These are phyloP conservation scores for Labeo catla DNA, from an alignment of 2,113 vertebrate species.

Conservation along the genomic window DNA sequence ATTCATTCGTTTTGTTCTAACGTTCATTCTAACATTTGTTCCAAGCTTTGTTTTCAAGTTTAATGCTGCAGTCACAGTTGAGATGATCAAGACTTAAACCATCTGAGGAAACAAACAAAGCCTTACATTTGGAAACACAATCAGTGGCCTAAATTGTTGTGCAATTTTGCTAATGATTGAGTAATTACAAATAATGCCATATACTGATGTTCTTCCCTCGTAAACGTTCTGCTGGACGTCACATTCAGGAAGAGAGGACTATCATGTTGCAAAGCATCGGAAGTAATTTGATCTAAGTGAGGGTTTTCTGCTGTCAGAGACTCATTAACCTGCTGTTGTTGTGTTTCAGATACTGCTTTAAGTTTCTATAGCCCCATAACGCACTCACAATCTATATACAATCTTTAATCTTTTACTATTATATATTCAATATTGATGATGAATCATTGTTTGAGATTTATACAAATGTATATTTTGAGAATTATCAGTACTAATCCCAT, in stretches of 20 bases:
- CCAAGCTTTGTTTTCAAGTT: neutral
- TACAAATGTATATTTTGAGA: too few relatives aligned
- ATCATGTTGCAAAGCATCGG: constrained; percentile 2
- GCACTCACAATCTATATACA: too few relatives aligned
- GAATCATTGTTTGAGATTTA: too few relatives aligned
- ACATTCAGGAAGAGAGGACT: neutral
- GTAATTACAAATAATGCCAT: neutral
- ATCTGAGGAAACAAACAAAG: constrained; percentile 4
- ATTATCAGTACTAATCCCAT: too few relatives aligned
- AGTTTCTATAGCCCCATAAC: neutral
- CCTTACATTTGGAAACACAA: neutral
- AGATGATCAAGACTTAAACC: neutral
- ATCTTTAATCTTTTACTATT: too few relatives aligned
- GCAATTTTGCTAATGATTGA: neutral
- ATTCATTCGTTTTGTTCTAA: too few relatives aligned
- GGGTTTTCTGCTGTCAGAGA: neutral
- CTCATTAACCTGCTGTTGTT: neutral
- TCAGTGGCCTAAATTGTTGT: neutral
- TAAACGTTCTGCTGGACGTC: neutral
- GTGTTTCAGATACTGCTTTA: neutral
- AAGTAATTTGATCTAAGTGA: constrained; percentile 15
- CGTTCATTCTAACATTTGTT: too few relatives aligned
- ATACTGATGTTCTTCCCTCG: neutral
- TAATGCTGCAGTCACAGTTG: neutral
- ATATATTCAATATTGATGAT: too few relatives aligned